A percentile compares a stretch with the other conserved stretches of the same genome.
Evolutionary conservation across 2,113 vertebrate genomes (phyloP).

Genomic region (Anhinga anhinga): DNA sequence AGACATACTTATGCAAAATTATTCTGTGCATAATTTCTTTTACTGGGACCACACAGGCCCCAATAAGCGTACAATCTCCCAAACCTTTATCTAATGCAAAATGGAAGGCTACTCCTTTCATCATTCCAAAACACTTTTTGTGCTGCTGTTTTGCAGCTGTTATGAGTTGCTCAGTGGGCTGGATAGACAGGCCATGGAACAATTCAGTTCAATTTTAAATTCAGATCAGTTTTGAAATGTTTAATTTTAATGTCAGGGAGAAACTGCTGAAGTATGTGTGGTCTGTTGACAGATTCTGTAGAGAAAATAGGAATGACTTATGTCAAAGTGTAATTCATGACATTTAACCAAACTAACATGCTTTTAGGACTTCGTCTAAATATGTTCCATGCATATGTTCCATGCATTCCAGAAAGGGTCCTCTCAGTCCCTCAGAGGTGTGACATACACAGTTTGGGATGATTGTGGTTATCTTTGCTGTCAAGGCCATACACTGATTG

Average conservation of each 20-base stretch:
- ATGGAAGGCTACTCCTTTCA: background rate
- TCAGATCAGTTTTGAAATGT: background rate
- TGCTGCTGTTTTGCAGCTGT: background rate
- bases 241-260: background rate
- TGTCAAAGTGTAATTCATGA: background rate
- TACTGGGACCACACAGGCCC: background rate
- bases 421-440: background rate
- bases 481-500: background rate
- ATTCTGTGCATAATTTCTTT: background rate
- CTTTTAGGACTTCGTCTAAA: background rate
- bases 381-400: background rate
- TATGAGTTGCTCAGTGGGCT: background rate
- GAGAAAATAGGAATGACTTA: background rate
- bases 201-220: background rate
- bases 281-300: background rate
- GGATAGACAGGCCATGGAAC: background rate
- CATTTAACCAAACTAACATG: background rate
- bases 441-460: background rate
- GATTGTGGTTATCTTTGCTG: background rate
- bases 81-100: background rate
- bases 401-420: background rate
- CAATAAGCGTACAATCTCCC: rapidly evolving
- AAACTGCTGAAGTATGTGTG: background rate
- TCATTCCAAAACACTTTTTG: background rate
- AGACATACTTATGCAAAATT: background rate